Percentiles rank a stretch among this genome's conserved stretches.
phyloP scores from a whole-genome alignment of 30 jellyfish, hydroid and myxozoan species.

The Turritopsis dohrnii region DNA sequence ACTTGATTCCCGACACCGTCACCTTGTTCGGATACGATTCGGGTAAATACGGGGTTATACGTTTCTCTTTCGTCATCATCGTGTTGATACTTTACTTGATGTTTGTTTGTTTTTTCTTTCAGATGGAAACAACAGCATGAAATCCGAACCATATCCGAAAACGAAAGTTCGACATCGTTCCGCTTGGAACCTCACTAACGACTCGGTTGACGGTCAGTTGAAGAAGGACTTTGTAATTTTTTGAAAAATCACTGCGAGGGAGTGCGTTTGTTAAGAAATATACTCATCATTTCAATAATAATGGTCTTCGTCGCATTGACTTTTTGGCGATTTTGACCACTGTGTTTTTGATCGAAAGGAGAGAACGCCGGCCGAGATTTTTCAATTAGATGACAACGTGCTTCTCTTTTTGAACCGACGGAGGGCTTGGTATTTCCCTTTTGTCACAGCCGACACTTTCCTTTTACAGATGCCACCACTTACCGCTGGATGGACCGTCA shows the following conservation, averaged over 20 bases:
- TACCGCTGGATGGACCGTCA: conserved; percentile 38
- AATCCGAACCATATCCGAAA: conserved; percentile 63
- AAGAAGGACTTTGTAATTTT: neutral
- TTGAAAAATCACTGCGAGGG: neutral
- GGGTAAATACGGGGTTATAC: neutral
- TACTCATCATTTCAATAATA: too few species aligned
- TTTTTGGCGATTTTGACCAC: too few species aligned
- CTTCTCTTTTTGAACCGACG: too few species aligned
- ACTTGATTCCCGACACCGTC: conserved; percentile 33
- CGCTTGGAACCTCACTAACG: conserved; percentile 38
- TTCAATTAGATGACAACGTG: too few species aligned
- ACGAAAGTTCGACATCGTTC: conserved; percentile 60
- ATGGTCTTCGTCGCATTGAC: too few species aligned
- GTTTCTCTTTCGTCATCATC: neutral
- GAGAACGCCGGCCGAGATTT: too few species aligned
- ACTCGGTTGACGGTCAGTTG: conserved; percentile 5
- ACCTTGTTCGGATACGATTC: neutral
- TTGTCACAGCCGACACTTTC: neutral
- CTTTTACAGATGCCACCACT: conserved; percentile 11
- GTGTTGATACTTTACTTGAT: neutral
- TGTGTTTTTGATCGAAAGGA: too few species aligned
- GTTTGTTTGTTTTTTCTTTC: neutral
- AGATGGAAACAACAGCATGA: conserved; percentile 50
- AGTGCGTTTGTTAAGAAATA: too few species aligned
- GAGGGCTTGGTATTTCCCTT: too few species aligned